Evolutionary conservation across 1,140 invertebrate species (phyloP), one percentile per base, ranked within the genome.

Genomic region (Paraescarpia echinospica): DNA sequence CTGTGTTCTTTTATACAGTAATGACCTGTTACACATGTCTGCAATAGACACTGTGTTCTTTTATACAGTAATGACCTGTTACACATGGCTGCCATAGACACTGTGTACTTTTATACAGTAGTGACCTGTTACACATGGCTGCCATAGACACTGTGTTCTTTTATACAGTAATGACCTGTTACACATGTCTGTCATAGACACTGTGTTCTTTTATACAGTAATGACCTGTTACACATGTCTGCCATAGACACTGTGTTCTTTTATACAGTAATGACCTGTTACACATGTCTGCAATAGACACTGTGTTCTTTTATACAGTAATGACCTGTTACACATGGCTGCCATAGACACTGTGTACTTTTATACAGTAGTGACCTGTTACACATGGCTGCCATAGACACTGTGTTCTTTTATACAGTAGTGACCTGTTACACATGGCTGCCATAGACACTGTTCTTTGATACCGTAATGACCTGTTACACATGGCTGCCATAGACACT

Each of bases 1-100:
- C 59, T 34, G 89, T 89, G 89, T 89, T 89, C 4, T 34, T 9
- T 22, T 93, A 94, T 94, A 92, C 94, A 98, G 98, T 94, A 98
- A 12, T 41, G 41, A 41, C 4, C 41, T 6, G 41, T 41, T 12
- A 41, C 41, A 41, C 41, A 2, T 12, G 59, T 14, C 59, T 77
- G 27, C 8, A 6, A 22, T 18, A 77, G 59, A 22, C 59, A 77
- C 59, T 34, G 89, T 89, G 89, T 89, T 89, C 4, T 34, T 9
- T 22, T 93, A 94, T 94, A 92, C 94, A 98, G 98, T 94, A 98
- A 12, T 41, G 41, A 41, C 4, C 41, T 6, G 41, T 41, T 12
- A 41, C 41, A 41, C 41, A 2, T 12, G 59, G 22, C 59, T 77
- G 27, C 8, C 59, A 22, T 18, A 77, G 59, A 22, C 59, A 77